Evolutionary conservation across 2,797 vertebrate genomes (phyloP).

Genomic region (Ctenopoma kingsleyae): DNA sequence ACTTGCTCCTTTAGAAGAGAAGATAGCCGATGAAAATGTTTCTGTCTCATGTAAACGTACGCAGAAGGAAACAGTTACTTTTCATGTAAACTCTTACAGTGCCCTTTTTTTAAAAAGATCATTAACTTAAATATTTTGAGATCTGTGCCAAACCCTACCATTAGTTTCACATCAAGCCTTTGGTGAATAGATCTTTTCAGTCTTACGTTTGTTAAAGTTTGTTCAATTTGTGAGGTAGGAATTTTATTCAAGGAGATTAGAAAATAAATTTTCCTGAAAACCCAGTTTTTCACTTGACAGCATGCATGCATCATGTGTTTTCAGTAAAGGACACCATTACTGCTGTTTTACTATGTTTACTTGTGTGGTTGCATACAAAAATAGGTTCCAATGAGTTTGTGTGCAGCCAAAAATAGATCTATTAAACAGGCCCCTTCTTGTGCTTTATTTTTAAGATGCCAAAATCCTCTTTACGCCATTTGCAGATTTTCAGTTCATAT

Average conservation of each 20-base stretch:
- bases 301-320: constrained; percentile 53
- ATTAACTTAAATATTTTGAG: not conserved
- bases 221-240: not conserved
- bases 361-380: constrained; percentile 50
- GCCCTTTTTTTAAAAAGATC: constrained; percentile 1
- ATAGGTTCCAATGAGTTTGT: constrained; percentile 56
- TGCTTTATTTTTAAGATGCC: constrained; percentile 25
- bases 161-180: not conserved
- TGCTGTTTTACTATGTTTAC: constrained; percentile 53
- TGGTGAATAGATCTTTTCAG: not conserved
- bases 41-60: constrained; percentile 1
- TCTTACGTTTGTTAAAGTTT: not conserved
- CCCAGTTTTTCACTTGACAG: constrained; percentile 1
- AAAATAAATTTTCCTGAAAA: constrained; percentile 6
- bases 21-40: constrained; percentile 9
- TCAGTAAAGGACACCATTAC: constrained; percentile 51
- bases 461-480: constrained; percentile 18
- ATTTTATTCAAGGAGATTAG: not conserved
- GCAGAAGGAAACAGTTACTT: constrained; percentile 1
- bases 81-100: not conserved
- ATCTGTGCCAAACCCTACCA: not conserved
- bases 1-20: not conserved
- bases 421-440: constrained; percentile 49
- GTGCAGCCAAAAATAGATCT: too few species aligned
- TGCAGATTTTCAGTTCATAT: constrained; percentile 42